Percentiles rank a stretch among this genome's conserved stretches.
Conservation (phyloP, 2,888 invertebrate genomes). For the Drosophila conformis region DNA sequence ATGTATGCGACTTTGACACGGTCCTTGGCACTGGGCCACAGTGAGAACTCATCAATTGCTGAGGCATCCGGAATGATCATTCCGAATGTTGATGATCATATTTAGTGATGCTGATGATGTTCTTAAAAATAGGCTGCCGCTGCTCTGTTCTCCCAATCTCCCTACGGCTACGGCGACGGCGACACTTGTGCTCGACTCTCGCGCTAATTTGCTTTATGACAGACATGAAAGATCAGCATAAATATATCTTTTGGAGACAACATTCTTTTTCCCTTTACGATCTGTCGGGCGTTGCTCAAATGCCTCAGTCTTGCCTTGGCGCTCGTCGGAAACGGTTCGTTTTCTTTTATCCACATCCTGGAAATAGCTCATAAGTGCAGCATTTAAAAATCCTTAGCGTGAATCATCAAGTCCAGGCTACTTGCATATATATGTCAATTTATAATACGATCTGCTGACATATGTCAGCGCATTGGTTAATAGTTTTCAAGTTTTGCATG, state of each 20-base stretch:
- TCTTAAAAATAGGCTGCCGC: slow-evolving; percentile 49
- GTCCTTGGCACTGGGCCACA: slow-evolving; percentile 38
- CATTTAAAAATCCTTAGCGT: slow-evolving; percentile 25
- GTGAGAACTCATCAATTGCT: slow-evolving; percentile 43
- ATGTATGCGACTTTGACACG: slow-evolving; percentile 45
- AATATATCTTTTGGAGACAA: slow-evolving; percentile 64
- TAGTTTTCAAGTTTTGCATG: slow-evolving; percentile 16
- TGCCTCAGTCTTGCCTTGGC: slow-evolving; percentile 67
- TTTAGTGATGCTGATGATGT: slow-evolving; percentile 12
- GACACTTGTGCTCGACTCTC: slow-evolving; percentile 69
- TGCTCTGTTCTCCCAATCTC: slow-evolving; percentile 27
- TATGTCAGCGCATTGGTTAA: slow-evolving; percentile 20
- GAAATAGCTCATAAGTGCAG: slow-evolving; percentile 1
- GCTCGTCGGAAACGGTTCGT: slow-evolving; percentile 72
- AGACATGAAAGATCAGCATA: slow-evolving; percentile 70
- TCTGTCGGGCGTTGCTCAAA: slow-evolving; percentile 25
- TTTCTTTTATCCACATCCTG: slow-evolving; percentile 19
- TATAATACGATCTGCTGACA: slow-evolving; percentile 8
- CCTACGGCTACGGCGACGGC: slow-evolving; percentile 18
- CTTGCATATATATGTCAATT: slow-evolving; percentile 1
- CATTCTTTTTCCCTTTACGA: slow-evolving; percentile 61
- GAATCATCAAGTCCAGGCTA: slow-evolving; percentile 4
- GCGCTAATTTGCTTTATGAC: slow-evolving; percentile 76
- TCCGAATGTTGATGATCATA: slow-evolving; percentile 26
- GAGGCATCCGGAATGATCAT: slow-evolving; percentile 34